Evolutionary conservation across 2,888 invertebrate species (phyloP).

Genomic region (Cephus pygmeus): DNA sequence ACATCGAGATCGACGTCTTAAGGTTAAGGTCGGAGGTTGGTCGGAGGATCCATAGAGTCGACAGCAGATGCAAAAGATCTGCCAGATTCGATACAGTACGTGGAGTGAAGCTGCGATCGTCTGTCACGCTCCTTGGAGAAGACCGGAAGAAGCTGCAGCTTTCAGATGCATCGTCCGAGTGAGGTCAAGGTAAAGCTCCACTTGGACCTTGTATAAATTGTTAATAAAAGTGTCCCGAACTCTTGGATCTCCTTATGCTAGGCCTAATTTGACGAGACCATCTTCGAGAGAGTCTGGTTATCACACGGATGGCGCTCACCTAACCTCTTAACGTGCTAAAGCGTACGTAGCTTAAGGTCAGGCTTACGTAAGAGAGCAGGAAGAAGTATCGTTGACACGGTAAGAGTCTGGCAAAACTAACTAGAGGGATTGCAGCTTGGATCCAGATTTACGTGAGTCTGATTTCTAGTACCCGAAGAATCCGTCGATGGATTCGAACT

Average conservation of each 20-base stretch:
- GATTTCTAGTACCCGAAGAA: slow-evolving; percentile 27
- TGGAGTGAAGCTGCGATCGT: background rate
- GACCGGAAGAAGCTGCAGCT: background rate
- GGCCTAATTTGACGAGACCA: background rate
- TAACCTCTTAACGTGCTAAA: background rate
- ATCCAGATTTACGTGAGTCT: slow-evolving; percentile 37
- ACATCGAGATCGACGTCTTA: background rate
- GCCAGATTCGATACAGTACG: background rate
- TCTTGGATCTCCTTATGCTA: background rate
- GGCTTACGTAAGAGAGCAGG: background rate
- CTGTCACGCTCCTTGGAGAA: background rate
- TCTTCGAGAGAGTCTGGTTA: background rate
- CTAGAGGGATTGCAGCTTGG: slow-evolving; percentile 50
- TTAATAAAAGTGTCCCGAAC: background rate
- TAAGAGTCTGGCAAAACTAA: slow-evolving; percentile 40
- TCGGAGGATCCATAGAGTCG: background rate
- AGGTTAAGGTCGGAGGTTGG: background rate
- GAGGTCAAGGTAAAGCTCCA: background rate
- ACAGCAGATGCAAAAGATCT: background rate
- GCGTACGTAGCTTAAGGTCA: background rate
- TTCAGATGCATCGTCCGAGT: background rate
- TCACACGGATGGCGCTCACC: background rate
- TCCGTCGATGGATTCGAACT: slow-evolving; percentile 42
- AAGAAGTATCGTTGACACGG: background rate
- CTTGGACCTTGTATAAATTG: background rate